Evolutionary conservation across 2,113 vertebrate genomes (phyloP), one percentile per base, ranked within the genome.

Genomic region (Cettia cetti): DNA sequence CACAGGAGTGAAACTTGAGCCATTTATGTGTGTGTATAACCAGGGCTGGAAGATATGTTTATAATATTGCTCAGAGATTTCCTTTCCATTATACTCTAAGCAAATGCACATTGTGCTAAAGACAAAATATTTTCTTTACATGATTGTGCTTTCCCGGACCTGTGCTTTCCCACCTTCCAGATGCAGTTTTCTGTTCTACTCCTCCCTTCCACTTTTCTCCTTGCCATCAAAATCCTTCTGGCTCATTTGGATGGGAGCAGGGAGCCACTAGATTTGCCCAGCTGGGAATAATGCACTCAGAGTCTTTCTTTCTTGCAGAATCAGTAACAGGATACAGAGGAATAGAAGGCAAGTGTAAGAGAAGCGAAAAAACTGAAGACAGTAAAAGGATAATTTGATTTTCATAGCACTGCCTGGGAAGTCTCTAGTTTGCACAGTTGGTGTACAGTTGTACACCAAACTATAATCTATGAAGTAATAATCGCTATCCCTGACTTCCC

Each of bases 1-100:
- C 31, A 4, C 86, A 91, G 88, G 91, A 94, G 75, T 95, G 94
- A 95, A 97, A 96, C 70, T 60, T 47, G 91, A 97, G 90, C 91
- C 90, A 65, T 92, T 91, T 94, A 64, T 93, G 45, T 92, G 94
- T 90, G 89, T 61, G 64, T 72, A 90, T 68, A 93, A 94, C 26
- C 31, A 86, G 80, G 54, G 52, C 78, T 90, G 69, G 60, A 70
- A 95, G 75, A 93, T 83, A 60, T 83, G 88, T 95, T 96, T 92
- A 81, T 80, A 84, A 77, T 3, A 5, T 70, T 90, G 52, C 68
- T 95, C 66, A 37, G 78, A 93, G 86, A 93, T 71, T 92, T 96
- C 82, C 92, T 93, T 65, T 75, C 89, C 24, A 28, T 86, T 87
- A 49, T 39, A 79, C 61, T 85, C 86, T 24, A 19, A 86, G 80